phyloP scores from a whole-genome alignment of 23 tunicate species.

The Halocynthia aurantium region DNA sequence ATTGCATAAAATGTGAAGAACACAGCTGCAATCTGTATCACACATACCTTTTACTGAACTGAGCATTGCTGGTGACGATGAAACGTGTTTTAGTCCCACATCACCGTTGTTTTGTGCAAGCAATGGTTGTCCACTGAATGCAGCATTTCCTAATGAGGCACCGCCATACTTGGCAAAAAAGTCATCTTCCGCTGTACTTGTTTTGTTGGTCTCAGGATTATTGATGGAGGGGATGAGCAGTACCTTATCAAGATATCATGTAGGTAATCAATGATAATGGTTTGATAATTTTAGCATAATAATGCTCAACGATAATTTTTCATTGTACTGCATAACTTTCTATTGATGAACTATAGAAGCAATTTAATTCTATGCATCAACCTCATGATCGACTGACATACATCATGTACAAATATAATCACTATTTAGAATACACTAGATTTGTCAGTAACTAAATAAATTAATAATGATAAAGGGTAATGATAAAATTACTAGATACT shows the following conservation, averaged over 20 bases:
- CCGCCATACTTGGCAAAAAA: slow-evolving; percentile 74
- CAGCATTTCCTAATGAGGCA: slow-evolving; percentile 24
- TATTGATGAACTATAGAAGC: too few species aligned
- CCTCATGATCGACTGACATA: too few species aligned
- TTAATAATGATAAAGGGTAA: too few species aligned
- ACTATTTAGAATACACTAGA: too few species aligned
- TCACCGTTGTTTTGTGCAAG: background rate
- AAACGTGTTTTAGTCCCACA: slow-evolving; percentile 43
- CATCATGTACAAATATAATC: too few species aligned
- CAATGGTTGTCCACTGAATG: slow-evolving; percentile 5
- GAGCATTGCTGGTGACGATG: slow-evolving; percentile 69
- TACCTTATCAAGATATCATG: background rate
- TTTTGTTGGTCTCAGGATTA: background rate
- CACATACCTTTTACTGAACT: background rate
- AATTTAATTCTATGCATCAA: too few species aligned
- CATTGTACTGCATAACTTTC: too few species aligned
- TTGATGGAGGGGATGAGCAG: background rate
- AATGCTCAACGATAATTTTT: background rate
- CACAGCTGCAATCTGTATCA: background rate
- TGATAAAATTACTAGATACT: too few species aligned
- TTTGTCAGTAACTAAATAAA: too few species aligned
- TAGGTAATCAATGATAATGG: background rate
- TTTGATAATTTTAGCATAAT: too few species aligned
- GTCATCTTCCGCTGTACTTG: slow-evolving; percentile 48
- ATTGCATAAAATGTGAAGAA: background rate